phyloP scores from a whole-genome alignment of 2,113 vertebrate genomes.

The Cacatua alba region DNA sequence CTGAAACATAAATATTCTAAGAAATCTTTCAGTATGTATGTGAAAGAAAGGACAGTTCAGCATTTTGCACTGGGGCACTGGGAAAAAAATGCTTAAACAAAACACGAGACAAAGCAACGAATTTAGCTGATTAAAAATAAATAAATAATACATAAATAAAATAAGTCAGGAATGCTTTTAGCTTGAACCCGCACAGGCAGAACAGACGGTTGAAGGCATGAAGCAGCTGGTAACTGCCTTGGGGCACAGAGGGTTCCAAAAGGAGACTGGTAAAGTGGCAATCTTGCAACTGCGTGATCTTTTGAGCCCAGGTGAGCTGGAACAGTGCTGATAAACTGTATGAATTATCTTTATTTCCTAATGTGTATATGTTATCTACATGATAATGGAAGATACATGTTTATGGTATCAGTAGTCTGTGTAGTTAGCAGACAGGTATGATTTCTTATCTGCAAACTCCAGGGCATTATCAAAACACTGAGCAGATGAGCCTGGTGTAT shows the following conservation, averaged over 20 bases:
- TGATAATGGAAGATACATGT: background rate
- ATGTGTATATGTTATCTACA: background rate
- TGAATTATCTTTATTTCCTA: background rate
- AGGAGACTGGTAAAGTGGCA: background rate
- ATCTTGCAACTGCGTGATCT: background rate
- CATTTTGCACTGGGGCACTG: background rate
- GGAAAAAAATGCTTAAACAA: conserved; percentile 13
- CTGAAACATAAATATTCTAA: background rate
- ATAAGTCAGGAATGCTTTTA: background rate
- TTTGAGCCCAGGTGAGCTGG: conserved; percentile 9
- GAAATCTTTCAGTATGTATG: background rate
- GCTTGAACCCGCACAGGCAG: background rate
- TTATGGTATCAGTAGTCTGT: background rate
- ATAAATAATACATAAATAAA: background rate
- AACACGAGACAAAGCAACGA: background rate
- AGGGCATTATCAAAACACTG: background rate
- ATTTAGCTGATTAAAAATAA: background rate
- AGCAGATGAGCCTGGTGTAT: background rate
- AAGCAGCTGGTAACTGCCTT: conserved; percentile 36
- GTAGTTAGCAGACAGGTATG: background rate
- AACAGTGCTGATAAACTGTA: background rate
- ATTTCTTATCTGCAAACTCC: conserved; percentile 31
- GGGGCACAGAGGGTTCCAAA: background rate
- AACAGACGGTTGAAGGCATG: conserved; percentile 37
- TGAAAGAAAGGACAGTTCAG: conserved; percentile 5